A percentile compares a stretch with the other conserved stretches of the same genome.
Evolutionary conservation across 2,113 vertebrate genomes (phyloP).

Genomic region (Rhynchomys soricoides): DNA sequence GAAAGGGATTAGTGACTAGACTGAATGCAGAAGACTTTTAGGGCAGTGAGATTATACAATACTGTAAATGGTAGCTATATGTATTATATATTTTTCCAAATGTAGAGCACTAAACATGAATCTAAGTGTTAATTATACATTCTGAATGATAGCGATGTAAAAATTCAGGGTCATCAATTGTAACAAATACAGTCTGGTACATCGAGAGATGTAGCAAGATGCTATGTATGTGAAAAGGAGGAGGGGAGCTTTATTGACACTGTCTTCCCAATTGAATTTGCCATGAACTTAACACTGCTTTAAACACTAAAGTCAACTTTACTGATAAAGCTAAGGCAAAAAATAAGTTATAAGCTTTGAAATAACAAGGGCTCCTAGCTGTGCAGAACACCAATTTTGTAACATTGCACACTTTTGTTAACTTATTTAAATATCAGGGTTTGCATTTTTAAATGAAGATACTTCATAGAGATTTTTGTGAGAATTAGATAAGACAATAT

Average conservation of each 20-base stretch:
- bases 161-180: neutral
- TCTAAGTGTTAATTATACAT: neutral
- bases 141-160: neutral
- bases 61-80: neutral
- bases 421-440: neutral
- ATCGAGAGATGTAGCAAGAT: neutral
- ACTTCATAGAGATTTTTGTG: neutral
- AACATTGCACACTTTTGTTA: neutral
- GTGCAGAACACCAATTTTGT: neutral
- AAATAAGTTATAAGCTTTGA: neutral
- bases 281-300: conserved; percentile 20
- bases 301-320: neutral
- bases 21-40: neutral
- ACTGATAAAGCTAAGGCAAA: neutral
- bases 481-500: conserved; percentile 9
- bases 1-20: neutral
- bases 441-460: conserved; percentile 29
- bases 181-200: neutral
- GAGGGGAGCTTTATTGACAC: neutral
- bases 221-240: neutral
- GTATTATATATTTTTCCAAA: conserved; percentile 8
- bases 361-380: neutral
- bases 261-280: neutral
- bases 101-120: neutral
- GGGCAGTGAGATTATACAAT: neutral